Evolutionary conservation across 2,797 vertebrate genomes (phyloP).

Genomic region (Syndactyla subalaris): DNA sequence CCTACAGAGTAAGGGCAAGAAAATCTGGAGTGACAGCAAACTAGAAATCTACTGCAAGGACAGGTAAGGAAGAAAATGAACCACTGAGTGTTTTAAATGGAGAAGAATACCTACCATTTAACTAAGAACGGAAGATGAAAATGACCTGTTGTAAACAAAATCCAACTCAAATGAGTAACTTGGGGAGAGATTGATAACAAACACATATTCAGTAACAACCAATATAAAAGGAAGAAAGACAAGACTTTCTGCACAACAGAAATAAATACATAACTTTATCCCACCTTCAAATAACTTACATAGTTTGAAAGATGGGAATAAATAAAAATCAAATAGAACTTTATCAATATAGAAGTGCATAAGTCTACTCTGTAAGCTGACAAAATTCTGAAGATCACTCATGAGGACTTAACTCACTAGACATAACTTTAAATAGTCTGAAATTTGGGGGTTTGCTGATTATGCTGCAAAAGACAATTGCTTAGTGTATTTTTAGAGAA

Average conservation of each 20-base stretch:
- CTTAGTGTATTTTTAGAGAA: not conserved
- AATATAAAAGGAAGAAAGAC: not conserved
- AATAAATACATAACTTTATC: not conserved
- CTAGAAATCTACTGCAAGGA: not conserved
- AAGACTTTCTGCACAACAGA: not conserved
- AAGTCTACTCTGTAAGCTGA: not conserved
- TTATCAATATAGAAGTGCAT: not conserved
- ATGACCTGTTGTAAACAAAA: not conserved
- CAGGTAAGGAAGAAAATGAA: not conserved
- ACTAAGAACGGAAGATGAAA: not conserved
- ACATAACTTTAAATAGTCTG: not conserved
- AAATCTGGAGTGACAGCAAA: not conserved
- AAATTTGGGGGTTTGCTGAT: not conserved
- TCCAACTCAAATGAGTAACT: not conserved
- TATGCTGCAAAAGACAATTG: not conserved
- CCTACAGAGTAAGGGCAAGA: not conserved
- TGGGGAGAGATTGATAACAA: not conserved
- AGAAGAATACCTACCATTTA: not conserved
- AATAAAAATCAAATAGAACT: not conserved
- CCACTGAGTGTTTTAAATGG: not conserved
- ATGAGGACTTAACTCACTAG: not conserved
- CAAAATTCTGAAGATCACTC: not conserved
- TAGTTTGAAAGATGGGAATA: not conserved
- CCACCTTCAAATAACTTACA: not conserved
- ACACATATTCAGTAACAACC: not conserved